phyloP scores from a whole-genome alignment of 2,113 vertebrate genomes.

The rabbit (Oryctolagus cuniculus) region mOryCun1.1 NC_091445.1:39045001-39045500 shows the following conservation, averaged over 20 bases:
- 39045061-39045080: too few species aligned
- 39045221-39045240: neutral
- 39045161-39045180: neutral
- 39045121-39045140: neutral
- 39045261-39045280: neutral
- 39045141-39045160: neutral
- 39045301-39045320: neutral
- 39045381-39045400: neutral
- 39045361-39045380: neutral
- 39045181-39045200: neutral
- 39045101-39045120: neutral
- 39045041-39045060: neutral
- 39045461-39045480: neutral
- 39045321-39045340: neutral
- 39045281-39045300: neutral
- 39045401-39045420: neutral
- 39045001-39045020: neutral
- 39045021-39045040: neutral
- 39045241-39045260: neutral
- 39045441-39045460: neutral
- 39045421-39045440: neutral
- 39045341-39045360: neutral
- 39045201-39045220: neutral
- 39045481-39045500: neutral
- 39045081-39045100: too few species aligned